Evolutionary conservation across 2,888 invertebrate species (phyloP), one percentile per base, ranked within the genome.

Genomic region (Dryadula phaetusa): DNA sequence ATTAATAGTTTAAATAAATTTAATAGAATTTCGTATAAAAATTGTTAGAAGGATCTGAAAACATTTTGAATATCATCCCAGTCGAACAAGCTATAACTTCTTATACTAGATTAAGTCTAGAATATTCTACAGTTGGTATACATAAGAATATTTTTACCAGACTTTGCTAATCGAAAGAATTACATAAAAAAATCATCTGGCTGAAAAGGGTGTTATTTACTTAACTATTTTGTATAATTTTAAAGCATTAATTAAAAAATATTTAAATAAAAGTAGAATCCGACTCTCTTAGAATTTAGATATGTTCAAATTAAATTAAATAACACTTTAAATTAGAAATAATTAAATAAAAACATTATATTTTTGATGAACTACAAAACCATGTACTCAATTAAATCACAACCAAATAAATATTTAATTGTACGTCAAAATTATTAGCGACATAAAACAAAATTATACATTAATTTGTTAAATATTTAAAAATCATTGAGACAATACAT

Each of bases 351-450:
- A 49, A 28, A 18, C n/a, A 16, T 49, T 34, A 4, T 7, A 34
- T 2, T 37, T 12, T 10, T 37, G 12, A 37, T 37, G 6, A 46
- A 40, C 37, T 25, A 4, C 22, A 44, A 18, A 44, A 25, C 16
- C 37, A 58, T 28, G 12, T 44, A 16, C 7, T 58, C 18, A 2
- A 18, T 12, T n/a, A 18, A 64, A 34, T 64, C 65, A 65, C 49
- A 65, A 65, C 52, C 60, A 52, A 56, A 65, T 58, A 65, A 49
- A 66, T 60, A 60, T 44, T n/a, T 44, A 64, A 47, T 44, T 64
- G 44, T 46, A 34, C 46, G 18, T 64, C 54, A 56, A 28, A 32
- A 46, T 54, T n/a, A 42, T 64, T 34, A 47, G 14, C 16, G n/a
- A 32, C 12, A 28, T 18, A 16, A 60, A 60, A 60, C 60, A 44